phyloP scores from a whole-genome alignment of 2,113 vertebrate species.

The Burhinus bistriatus region DNA sequence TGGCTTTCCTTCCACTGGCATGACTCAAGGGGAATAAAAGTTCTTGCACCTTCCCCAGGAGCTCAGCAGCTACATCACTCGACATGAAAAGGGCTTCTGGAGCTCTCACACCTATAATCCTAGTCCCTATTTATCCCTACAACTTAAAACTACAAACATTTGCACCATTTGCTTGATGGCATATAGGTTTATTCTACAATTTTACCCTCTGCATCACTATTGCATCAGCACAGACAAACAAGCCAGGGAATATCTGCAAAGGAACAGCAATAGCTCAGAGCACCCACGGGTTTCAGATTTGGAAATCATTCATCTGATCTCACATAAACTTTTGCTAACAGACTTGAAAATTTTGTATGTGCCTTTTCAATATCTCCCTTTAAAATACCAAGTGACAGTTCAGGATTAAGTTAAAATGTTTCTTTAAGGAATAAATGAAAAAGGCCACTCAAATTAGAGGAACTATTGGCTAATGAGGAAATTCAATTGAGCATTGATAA shows the following conservation, averaged over 20 bases:
- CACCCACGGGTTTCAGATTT: neutral
- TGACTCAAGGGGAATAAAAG: neutral
- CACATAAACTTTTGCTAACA: neutral
- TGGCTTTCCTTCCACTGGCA: neutral
- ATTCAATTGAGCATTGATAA: neutral
- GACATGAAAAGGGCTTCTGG: neutral
- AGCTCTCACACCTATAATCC: neutral
- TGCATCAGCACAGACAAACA: neutral
- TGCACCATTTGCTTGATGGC: neutral
- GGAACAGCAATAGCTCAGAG: neutral
- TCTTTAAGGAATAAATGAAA: neutral
- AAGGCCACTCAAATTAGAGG: neutral
- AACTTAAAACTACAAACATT: neutral
- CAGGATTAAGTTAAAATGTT: slow-evolving; percentile 16
- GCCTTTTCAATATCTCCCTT: neutral
- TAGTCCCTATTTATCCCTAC: neutral
- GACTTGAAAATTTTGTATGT: neutral
- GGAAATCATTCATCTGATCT: neutral
- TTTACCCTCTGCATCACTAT: neutral
- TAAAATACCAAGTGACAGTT: neutral
- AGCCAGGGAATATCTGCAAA: neutral
- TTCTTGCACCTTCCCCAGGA: neutral
- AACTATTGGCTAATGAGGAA: neutral
- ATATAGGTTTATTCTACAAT: neutral
- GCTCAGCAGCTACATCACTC: neutral